Evolutionary conservation across 2,888 invertebrate species (phyloP), one percentile per base, ranked within the genome.

Genomic region (Lysandra coridon): DNA sequence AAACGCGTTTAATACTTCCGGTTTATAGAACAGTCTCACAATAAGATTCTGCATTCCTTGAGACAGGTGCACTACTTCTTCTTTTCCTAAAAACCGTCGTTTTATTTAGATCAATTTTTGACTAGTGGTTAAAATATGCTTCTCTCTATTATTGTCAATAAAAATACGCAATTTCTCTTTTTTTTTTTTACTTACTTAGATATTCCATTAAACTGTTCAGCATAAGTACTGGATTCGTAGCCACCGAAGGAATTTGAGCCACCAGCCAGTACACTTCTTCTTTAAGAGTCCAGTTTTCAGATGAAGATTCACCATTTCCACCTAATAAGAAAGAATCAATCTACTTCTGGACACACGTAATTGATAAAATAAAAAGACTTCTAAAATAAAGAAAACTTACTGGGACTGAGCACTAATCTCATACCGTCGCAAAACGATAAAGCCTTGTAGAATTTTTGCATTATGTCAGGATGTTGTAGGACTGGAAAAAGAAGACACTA

Each of bases 231-330:
- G 97, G 96, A 86, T 96, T 96, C 7, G 97, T 96, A 2, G 98
- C 96, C 85, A 97, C 96, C 74, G 96, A 95, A n/a, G 97, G 96
- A 81, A 98, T 93, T 2, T 97, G 96, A 49, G 97, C 96, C 79
- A 98, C 95, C 83, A 98, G 95, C 90, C 97, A 97, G 87, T 98
- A 98, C n/a, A 98, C 96, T 33, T 98, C 98, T 87, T 98, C 98
- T 1, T 97, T 97, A 79, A 98, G 96, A 0, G 97, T 97, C 49
- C 96, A 95, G 10, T 97, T 96, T 84, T 97, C 97, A n/a, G 95
- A 82, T 0, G 85, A 2, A 87, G 85, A 80, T 78, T 92, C 90
- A 0, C 88, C 81, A 77, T 82, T 86, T 78, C 80, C 81, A 17
- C 83, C 83, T 83, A 78, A 2, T 62, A 12, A 78, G 40, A 12